Conservation (phyloP, 2,888 invertebrate genomes). For the Dusona sp. region DNA sequence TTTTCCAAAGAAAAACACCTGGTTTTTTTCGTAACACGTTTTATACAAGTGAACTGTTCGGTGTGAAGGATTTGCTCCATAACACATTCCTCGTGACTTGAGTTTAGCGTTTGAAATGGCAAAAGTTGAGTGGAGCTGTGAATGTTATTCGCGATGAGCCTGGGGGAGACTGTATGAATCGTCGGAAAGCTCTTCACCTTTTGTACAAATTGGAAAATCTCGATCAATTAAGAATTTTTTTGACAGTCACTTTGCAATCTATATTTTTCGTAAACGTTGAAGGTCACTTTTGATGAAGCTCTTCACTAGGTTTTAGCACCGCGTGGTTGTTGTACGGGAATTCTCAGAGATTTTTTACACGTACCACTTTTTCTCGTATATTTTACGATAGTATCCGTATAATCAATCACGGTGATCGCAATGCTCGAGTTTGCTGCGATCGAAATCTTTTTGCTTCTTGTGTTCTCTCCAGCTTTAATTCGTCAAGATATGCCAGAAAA, state of each 20-base stretch:
- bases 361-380: slow-evolving; percentile 1
- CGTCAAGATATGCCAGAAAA: not conserved
- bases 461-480: not conserved
- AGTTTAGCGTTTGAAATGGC: too few species aligned
- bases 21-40: not conserved
- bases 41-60: not conserved
- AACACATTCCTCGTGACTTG: not conserved
- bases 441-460: not conserved
- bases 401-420: slow-evolving; percentile 54
- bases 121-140: too few species aligned
- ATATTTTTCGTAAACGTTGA: not conserved
- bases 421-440: not conserved
- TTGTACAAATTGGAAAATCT: too few species aligned
- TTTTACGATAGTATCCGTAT: slow-evolving; percentile 16
- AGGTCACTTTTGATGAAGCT: not conserved
- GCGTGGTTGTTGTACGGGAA: slow-evolving; percentile 10
- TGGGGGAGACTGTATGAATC: too few species aligned
- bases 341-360: slow-evolving; percentile 4
- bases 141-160: too few species aligned
- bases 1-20: not conserved
- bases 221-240: too few species aligned
- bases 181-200: too few species aligned
- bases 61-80: not conserved
- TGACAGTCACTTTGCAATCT: too few species aligned
- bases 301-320: not conserved